These are phyloP conservation scores for Nomada fabriciana DNA, from an alignment of 2,888 invertebrate species.

Conservation along the genomic window DNA sequence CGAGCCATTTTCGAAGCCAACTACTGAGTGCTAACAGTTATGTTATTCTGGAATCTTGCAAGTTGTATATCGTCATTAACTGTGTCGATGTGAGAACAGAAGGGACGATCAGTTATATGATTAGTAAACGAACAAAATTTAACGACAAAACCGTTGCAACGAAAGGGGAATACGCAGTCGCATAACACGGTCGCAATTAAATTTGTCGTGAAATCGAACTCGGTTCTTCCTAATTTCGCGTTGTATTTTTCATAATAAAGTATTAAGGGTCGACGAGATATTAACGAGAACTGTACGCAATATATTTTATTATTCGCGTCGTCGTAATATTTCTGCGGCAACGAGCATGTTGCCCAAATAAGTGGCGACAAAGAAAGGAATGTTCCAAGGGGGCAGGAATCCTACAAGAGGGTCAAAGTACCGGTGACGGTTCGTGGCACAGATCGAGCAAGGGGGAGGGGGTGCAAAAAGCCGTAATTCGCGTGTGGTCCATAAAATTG, in stretches of 20 bases:
- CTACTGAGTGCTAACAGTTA: too few species aligned
- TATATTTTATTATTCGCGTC: not conserved
- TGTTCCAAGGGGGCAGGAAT: conserved; percentile 4
- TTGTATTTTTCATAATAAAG: too few species aligned
- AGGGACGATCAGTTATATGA: not conserved
- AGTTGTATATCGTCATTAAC: not conserved
- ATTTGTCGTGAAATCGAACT: too few species aligned
- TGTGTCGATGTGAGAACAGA: not conserved
- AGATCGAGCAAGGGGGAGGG: conserved; percentile 59
- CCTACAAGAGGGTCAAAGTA: conserved; percentile 26
- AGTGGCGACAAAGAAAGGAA: conserved; percentile 1
- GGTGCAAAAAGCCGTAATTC: conserved; percentile 82
- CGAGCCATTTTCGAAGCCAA: not conserved
- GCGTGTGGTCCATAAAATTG: conserved; percentile 83
- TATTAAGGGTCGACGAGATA: too few species aligned
- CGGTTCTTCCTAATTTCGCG: too few species aligned
- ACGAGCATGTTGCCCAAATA: conserved; percentile 11
- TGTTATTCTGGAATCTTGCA: not conserved
- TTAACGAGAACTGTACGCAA: too few species aligned
- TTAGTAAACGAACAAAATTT: not conserved
- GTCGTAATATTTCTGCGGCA: conserved; percentile 1
- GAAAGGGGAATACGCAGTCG: not conserved
- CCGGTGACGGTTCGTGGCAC: conserved; percentile 41
- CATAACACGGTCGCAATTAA: too few species aligned
- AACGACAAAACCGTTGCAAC: not conserved